Base-by-base conservation (phyloP, 2,113 vertebrate genomes). In the Pomatostomus ruficeps region DNA sequence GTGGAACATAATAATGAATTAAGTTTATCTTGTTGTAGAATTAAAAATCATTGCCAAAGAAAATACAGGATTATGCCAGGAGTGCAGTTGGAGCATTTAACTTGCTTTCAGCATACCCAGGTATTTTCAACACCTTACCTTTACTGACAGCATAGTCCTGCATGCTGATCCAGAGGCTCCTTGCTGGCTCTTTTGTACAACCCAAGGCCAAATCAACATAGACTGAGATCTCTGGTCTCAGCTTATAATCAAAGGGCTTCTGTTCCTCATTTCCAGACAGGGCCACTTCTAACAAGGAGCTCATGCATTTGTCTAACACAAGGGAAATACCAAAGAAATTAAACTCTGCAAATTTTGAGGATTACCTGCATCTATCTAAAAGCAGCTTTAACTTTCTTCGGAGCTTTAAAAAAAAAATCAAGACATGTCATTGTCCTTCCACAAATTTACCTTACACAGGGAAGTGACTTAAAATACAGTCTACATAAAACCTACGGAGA, bases 221-320 rank as follows among this genome's bases (percentile, higher is more conserved):
- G 71, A 99, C 95, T 35, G 98, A 97, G 91, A 99, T 96, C 87
- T 99, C 99, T 29, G 99, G 98, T 58, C 96, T 97, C 91, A 99
- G 84, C 2, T 98, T 98, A 83, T 99, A 99, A 96, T 99, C 99
- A 78, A 99, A 98, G 7, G 99, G 99, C 92, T 99, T 99, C 97
- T 99, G 99, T 81, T 99, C 99, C 83, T 99, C 99, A n/a, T 99
- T 99, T 55, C 99, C 99, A 19, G 98, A 99, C 35, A 99, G 97
- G 23, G 99, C 98, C 38, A 98, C 99, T 96, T 99, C 99, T 93
- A 99, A 91, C 23, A 99, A 77, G 14, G 98, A 99, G 97, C 99
- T 99, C 98, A 99, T 99, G 91, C 98, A 99, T 66, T 98, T 97
- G 92, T 99, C 99, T 99, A 96, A 40, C 63, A 84, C 76, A 94